Evolutionary conservation across 2,113 vertebrate species (phyloP).

Genomic region (Brachyistius frenatus): DNA sequence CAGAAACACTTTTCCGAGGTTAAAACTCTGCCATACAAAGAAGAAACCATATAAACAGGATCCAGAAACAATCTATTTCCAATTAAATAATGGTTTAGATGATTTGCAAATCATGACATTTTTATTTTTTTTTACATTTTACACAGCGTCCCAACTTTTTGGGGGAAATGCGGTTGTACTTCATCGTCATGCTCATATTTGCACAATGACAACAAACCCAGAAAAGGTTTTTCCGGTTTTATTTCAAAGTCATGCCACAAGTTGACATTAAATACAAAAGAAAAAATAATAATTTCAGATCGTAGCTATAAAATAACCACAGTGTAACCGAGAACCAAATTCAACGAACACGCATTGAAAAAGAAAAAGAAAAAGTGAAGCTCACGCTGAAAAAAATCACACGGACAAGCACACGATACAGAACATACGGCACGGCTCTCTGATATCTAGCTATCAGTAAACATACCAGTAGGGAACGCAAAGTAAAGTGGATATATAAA

Average conservation of each 20-base stretch:
- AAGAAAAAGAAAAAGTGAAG: conserved; percentile 43
- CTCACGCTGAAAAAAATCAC: conserved; percentile 60
- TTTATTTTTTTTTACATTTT: too few relatives aligned
- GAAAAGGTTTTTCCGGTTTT: conserved; percentile 78
- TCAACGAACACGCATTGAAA: conserved; percentile 46
- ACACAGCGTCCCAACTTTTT: too few relatives aligned
- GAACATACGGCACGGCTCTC: conserved; percentile 77
- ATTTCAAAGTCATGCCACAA: conserved; percentile 90
- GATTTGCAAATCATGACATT: too few relatives aligned
- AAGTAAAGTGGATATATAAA: conserved; percentile 79
- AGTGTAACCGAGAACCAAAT: conserved; percentile 83
- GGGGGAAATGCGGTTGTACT: background rate
- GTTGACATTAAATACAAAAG: conserved; percentile 88
- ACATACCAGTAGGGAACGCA: conserved; percentile 71
- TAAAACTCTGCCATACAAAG: too few relatives aligned
- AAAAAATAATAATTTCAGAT: conserved; percentile 75
- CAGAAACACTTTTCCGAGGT: too few relatives aligned
- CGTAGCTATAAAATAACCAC: conserved; percentile 85
- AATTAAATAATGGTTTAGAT: too few relatives aligned
- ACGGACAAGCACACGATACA: conserved; percentile 74
- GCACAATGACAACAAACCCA: conserved; percentile 36
- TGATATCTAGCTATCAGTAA: conserved; percentile 75
- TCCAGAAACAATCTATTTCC: too few relatives aligned
- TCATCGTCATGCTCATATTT: background rate
- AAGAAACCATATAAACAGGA: too few relatives aligned